A percentile compares a stretch with the other conserved stretches of the same genome.
Evolutionary conservation across 2,797 vertebrate genomes (phyloP).

Genomic region (Natrix natrix): DNA sequence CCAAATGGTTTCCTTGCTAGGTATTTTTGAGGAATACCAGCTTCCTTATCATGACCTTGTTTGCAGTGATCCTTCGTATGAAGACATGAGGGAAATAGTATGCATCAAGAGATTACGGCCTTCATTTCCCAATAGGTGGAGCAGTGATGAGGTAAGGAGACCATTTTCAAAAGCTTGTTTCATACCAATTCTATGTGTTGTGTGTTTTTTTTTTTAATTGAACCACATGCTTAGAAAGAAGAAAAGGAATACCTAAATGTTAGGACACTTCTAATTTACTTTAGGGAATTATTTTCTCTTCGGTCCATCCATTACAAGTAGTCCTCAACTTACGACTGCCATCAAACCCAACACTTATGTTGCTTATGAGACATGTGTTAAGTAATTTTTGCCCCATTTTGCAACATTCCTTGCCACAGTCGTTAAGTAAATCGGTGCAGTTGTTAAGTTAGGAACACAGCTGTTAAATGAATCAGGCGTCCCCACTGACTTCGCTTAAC

Average conservation of each 20-base stretch:
- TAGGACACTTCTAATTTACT: neutral
- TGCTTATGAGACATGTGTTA: neutral
- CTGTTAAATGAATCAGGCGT: neutral
- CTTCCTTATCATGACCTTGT: constrained; percentile 92
- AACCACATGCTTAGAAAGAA: neutral
- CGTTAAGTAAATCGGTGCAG: neutral
- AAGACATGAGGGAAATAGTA: constrained; percentile 94
- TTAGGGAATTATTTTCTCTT: neutral
- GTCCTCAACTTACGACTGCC: neutral
- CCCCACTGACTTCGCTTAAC: neutral
- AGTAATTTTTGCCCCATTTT: neutral
- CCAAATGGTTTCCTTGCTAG: constrained; percentile 65
- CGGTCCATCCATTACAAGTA: neutral
- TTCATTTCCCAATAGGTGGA: constrained; percentile 92
- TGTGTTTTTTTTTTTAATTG: neutral
- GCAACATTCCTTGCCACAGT: neutral
- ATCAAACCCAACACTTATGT: neutral
- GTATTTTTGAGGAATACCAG: constrained; percentile 94
- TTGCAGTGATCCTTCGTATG: constrained; percentile 90
- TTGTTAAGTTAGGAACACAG: neutral
- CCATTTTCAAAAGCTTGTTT: neutral
- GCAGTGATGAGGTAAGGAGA: constrained; percentile 86
- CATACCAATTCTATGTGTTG: too few relatives aligned
- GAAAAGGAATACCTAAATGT: neutral
- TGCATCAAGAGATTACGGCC: constrained; percentile 91